These are phyloP conservation scores for Parapsyche elsis DNA, from an alignment of 1,140 invertebrate species.

Conservation along the genomic window DNA sequence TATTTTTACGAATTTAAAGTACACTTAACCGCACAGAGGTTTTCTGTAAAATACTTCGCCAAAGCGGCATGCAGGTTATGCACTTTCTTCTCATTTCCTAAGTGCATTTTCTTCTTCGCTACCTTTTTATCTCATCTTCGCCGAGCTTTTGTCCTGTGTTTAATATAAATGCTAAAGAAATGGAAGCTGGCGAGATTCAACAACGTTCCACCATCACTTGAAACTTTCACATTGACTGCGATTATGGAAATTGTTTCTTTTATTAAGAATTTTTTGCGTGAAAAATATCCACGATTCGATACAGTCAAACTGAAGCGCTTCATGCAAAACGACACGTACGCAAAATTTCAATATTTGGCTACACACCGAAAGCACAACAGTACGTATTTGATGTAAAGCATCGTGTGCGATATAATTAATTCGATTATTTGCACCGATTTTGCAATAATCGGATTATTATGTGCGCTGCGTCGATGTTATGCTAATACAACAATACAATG, in stretches of 20 bases:
- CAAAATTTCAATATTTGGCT: too few species aligned
- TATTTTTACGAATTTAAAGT: slow-evolving; percentile 2
- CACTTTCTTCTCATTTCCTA: slow-evolving; percentile 55
- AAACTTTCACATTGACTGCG: slow-evolving; percentile 36
- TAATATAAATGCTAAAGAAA: slow-evolving; percentile 56
- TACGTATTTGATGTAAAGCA: too few species aligned
- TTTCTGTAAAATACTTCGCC: neutral
- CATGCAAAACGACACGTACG: too few species aligned
- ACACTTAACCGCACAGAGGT: neutral
- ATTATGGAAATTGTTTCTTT: slow-evolving; percentile 50
- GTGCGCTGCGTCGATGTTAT: too few species aligned
- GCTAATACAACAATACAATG: too few species aligned
- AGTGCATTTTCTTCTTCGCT: slow-evolving; percentile 53
- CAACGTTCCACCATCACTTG: slow-evolving; percentile 31
- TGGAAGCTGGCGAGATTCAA: slow-evolving; percentile 35
- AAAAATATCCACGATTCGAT: too few species aligned
- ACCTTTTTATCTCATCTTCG: slow-evolving; percentile 38
- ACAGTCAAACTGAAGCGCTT: too few species aligned
- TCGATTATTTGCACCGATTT: too few species aligned
- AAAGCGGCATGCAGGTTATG: slow-evolving; percentile 53
- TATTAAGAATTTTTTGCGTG: too few species aligned
- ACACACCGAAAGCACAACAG: too few species aligned
- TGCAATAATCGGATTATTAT: too few species aligned
- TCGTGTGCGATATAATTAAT: too few species aligned
- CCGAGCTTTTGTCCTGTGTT: slow-evolving; percentile 51